phyloP scores from a whole-genome alignment of 2,113 vertebrate species.

The Oncorhynchus masou region DNA sequence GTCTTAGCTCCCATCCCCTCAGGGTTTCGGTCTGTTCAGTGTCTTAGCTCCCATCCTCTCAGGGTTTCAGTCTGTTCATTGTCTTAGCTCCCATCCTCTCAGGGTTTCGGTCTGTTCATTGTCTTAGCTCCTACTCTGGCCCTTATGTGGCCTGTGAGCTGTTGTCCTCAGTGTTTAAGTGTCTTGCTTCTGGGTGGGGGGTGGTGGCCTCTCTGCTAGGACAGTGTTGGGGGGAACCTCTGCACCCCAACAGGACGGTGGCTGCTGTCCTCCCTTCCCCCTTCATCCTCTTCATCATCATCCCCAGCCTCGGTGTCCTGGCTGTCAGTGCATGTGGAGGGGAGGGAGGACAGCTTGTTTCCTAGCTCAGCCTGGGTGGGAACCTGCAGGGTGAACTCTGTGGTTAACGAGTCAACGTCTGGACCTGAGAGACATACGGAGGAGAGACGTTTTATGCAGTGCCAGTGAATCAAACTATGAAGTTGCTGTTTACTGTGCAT shows the following conservation, averaged over 20 bases:
- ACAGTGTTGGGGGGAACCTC: slow-evolving; percentile 82
- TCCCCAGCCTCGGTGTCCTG: slow-evolving; percentile 77
- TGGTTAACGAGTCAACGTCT: slow-evolving; percentile 69
- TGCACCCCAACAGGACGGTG: slow-evolving; percentile 65
- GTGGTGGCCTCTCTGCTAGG: slow-evolving; percentile 54
- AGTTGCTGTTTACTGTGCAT: not conserved
- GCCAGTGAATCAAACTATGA: not conserved
- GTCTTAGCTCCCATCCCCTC: too few relatives aligned
- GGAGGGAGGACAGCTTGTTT: slow-evolving; percentile 79
- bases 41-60: too few relatives aligned
- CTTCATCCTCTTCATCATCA: slow-evolving; percentile 42
- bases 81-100: too few relatives aligned
- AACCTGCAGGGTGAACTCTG: slow-evolving; percentile 84
- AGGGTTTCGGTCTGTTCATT: too few relatives aligned
- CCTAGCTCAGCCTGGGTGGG: slow-evolving; percentile 77
- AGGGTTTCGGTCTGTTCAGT: too few relatives aligned
- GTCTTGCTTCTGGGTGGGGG: not conserved
- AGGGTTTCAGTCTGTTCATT: too few relatives aligned
- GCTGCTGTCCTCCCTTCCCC: slow-evolving; percentile 45
- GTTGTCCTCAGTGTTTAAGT: not conserved
- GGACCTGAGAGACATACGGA: slow-evolving; percentile 67
- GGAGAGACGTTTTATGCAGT: not conserved
- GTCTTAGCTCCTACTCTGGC: too few relatives aligned
- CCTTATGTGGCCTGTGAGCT: not conserved
- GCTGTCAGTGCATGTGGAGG: slow-evolving; percentile 77